phyloP scores from a whole-genome alignment of 2,113 vertebrate species.

The Corydoras maculifer region DNA sequence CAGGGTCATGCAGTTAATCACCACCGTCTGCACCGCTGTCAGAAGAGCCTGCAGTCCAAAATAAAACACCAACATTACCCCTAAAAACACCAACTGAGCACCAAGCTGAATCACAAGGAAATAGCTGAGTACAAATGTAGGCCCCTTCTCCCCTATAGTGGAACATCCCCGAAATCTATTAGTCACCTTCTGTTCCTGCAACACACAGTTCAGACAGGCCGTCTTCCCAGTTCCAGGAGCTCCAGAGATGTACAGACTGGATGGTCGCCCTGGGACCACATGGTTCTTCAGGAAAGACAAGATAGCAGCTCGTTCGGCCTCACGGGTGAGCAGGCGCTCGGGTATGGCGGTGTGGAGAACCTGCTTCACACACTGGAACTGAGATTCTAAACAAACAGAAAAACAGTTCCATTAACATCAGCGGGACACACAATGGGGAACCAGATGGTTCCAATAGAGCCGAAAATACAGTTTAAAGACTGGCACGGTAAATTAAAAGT shows the following conservation, averaged over 20 bases:
- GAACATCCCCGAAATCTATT: background rate
- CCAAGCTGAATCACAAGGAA: no score
- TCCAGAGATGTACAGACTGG: conserved; percentile 90
- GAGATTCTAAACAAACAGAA: conserved; percentile 60
- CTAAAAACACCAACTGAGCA: no score
- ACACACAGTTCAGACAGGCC: conserved; percentile 77
- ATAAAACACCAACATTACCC: background rate
- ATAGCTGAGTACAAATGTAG: no score
- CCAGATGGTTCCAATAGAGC: no score
- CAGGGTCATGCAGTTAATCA: conserved; percentile 91
- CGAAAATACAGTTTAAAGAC: no score
- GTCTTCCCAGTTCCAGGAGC: conserved; percentile 92
- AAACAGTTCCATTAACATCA: background rate
- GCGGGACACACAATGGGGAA: background rate
- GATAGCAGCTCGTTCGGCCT: conserved; percentile 67
- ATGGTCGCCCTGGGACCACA: conserved; percentile 58
- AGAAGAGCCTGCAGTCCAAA: conserved; percentile 64
- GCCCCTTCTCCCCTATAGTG: background rate
- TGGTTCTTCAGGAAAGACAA: conserved; percentile 72
- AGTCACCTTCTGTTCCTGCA: conserved; percentile 78
- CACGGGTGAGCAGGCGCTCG: conserved; percentile 73
- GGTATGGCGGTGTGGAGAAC: conserved; percentile 80
- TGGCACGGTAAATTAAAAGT: no score
- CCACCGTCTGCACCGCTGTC: conserved; percentile 55
- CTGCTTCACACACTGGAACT: conserved; percentile 77